A percentile compares a stretch with the other conserved stretches of the same genome.
Conservation (phyloP, 2,797 vertebrate species). For the Onychomys torridus region DNA sequence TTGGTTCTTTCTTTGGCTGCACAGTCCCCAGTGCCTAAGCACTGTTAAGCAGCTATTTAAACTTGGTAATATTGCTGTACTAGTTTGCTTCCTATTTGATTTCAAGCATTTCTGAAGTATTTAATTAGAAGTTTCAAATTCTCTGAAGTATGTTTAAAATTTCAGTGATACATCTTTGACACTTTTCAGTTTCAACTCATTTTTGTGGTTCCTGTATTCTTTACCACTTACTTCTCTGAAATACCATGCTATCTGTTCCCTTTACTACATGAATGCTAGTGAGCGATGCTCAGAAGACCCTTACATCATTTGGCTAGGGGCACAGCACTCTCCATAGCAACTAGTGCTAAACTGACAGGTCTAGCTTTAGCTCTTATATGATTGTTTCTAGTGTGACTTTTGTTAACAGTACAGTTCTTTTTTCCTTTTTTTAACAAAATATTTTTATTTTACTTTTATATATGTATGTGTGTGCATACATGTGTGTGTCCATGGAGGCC, state of each 20-base stretch:
- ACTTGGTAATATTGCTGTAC: constrained; percentile 37
- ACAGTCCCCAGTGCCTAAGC: background rate
- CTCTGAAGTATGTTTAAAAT: constrained; percentile 57
- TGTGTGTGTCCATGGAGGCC: background rate
- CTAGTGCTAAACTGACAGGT: constrained; percentile 10
- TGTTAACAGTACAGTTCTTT: constrained; percentile 45
- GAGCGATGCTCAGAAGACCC: background rate
- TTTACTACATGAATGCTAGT: background rate
- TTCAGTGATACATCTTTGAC: constrained; percentile 21
- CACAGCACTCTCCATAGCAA: background rate
- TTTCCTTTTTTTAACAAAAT: background rate
- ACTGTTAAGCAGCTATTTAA: background rate
- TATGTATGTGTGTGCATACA: background rate
- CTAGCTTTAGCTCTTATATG: background rate
- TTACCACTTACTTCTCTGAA: background rate
- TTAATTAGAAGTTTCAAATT: constrained; percentile 68
- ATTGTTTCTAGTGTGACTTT: background rate
- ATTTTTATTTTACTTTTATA: background rate
- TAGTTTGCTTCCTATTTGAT: constrained; percentile 46
- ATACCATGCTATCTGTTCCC: background rate
- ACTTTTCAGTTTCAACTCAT: background rate
- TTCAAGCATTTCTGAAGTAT: constrained; percentile 60
- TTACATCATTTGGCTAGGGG: background rate
- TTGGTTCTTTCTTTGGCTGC: constrained; percentile 31
- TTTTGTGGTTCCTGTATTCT: constrained; percentile 50